Evolutionary conservation across 2,797 vertebrate genomes (phyloP), one percentile per base, ranked within the genome.

Genomic region (Mormyrus proboscirostris): DNA sequence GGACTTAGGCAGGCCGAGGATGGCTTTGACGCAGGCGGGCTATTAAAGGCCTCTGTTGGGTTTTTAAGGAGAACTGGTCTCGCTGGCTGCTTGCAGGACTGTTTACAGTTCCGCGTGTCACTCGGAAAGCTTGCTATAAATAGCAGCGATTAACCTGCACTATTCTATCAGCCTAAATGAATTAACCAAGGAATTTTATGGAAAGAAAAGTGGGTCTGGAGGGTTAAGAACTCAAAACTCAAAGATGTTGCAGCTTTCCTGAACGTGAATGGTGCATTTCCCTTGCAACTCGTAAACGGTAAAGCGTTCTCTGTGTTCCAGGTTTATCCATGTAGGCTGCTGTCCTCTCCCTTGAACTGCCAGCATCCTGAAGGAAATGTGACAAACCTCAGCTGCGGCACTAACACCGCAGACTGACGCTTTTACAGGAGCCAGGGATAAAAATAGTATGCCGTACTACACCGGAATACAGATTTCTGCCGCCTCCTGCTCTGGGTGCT

Each of bases 81-180:
- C 92, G 4, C 92, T 94, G 93, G 94, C 93, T 92, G 92, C 91
- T 94, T 93, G 92, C 91, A 90, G 93, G 92, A 93, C 94, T 96
- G 95, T 95, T 96, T 97, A 44, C 94, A 94, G 96, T 96, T 95
- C 94, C 95, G 93, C 93, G 94, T 94, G 94, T 94, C 95, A 92
- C 91, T 89, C 91, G 96, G 94, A 94, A 97, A 96, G 95, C 93
- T 93, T 94, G 92, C 92, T 93, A 93, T 93, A 96, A 95, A 95
- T 96, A n/a, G n/a, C n/a, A n/a, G n/a, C n/a, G n/a, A n/a, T n/a
- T n/a, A n/a, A n/a, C n/a, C n/a, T n/a, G n/a, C n/a, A n/a, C n/a
- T n/a, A n/a, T n/a, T n/a, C n/a, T n/a, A 94, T 94, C 85, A 1
- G 91, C 90, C 90, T 91, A 41, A 91, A 90, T 91, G 16, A 93